Evolutionary conservation across 2,797 vertebrate genomes (phyloP).

Genomic region (Pseudochirops corinnae): DNA sequence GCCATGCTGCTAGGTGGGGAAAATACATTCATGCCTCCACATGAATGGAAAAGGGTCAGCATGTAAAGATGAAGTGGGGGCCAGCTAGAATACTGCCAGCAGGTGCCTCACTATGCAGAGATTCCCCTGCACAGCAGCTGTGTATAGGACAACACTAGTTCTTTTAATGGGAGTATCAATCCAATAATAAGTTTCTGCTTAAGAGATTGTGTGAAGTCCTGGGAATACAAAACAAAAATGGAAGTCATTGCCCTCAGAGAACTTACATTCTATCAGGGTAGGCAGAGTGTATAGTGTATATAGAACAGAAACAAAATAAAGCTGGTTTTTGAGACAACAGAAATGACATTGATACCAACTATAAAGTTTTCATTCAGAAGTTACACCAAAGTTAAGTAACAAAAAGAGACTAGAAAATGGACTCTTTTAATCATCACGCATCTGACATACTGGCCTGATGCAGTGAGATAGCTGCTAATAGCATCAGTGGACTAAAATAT

Average conservation of each 20-base stretch:
- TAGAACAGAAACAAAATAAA: background rate
- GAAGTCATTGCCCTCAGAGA: background rate
- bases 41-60: background rate
- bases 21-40: background rate
- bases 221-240: background rate
- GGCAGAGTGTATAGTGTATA: background rate
- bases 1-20: background rate
- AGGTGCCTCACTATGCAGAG: background rate
- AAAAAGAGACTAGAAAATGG: background rate
- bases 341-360: background rate
- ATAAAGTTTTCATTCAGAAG: background rate
- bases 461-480: background rate
- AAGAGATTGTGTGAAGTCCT: background rate
- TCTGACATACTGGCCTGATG: background rate
- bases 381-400: background rate
- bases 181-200: background rate
- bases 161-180: background rate
- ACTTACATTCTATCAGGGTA: background rate
- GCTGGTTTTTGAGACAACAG: background rate
- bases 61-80: background rate
- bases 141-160: background rate
- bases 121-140: background rate
- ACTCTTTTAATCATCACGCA: background rate
- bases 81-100: no score
- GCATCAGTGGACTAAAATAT: background rate